Base-by-base conservation (phyloP, 1,140 invertebrate species). In the Halyomorpha halys region DNA sequence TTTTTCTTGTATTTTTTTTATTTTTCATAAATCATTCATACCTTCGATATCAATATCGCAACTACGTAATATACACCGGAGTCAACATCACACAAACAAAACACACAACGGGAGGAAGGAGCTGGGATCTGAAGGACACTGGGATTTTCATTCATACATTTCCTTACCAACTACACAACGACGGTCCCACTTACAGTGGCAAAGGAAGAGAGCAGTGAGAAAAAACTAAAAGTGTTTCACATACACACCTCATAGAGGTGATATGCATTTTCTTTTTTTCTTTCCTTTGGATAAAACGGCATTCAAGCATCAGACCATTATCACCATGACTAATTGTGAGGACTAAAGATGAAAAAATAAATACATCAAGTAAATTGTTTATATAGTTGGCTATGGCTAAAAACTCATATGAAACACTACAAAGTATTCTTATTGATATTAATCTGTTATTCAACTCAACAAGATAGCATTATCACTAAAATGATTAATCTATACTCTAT, bases 91-190 rank as follows among this genome's bases (percentile, higher is more conserved):
- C 47, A 49, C n/a, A 49, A 21, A 21, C 47, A 18, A 49, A 49
- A 49, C 47, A 19, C 47, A 19, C 47, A 49, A 49, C 5, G 21
- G 21, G 47, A 21, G 21, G n/a, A 21, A 21, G 47, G 21, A 49
- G 9, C 1, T 6, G 2, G 23, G 53, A 3, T 23, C 34, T 39
- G 34, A 56, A 25, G 53, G 53, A 23, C 15, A 23, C 15, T 23
- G 23, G 53, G 53, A 15, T 19, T 21, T 19, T 27, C 53, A 56
- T 56, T 56, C 53, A 25, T 23, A 15, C 53, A 25, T 25, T 19
- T 56, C 8, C 53, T 56, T 56, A 56, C 53, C 15, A 56, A 56
- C 53, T 56, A 56, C 23, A 56, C 53, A 56, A 56, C 53, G 53
- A 23, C 21, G 53, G 53, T 56, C 23, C 53, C 53, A 56, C 53